Conservation (phyloP, 2,797 vertebrate genomes). For the Garrulus glandarius region DNA sequence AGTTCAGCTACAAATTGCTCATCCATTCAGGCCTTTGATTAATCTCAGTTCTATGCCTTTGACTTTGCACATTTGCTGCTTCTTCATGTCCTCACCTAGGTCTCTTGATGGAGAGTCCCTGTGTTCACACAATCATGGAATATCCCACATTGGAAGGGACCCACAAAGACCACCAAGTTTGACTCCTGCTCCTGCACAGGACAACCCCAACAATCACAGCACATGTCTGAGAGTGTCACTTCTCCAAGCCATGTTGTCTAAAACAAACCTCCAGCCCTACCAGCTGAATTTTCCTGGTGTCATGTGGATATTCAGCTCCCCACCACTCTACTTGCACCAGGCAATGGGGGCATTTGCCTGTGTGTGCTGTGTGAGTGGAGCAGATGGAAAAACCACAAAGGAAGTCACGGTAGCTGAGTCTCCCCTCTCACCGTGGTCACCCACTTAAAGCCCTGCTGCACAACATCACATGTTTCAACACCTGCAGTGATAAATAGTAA, state of each 20-base stretch:
- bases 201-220: neutral
- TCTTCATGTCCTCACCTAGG: neutral
- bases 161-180: neutral
- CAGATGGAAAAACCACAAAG: constrained; percentile 14
- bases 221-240: rapidly evolving
- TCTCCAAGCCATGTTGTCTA: neutral
- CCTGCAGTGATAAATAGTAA: constrained; percentile 49
- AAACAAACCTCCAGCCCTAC: neutral
- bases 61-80: neutral
- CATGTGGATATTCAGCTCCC: neutral
- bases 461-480: constrained; percentile 31
- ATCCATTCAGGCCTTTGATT: neutral
- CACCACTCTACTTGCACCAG: neutral
- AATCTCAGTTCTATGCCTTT: neutral
- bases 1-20: neutral
- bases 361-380: neutral
- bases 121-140: neutral
- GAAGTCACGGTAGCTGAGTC: neutral
- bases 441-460: constrained; percentile 38
- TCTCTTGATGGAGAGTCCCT: neutral
- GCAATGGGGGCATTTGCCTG: neutral
- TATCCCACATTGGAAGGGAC: neutral
- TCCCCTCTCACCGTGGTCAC: neutral
- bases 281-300: neutral
- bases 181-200: neutral